Conservation (phyloP, 2,888 invertebrate species). For the Diarsia rubi region DNA sequence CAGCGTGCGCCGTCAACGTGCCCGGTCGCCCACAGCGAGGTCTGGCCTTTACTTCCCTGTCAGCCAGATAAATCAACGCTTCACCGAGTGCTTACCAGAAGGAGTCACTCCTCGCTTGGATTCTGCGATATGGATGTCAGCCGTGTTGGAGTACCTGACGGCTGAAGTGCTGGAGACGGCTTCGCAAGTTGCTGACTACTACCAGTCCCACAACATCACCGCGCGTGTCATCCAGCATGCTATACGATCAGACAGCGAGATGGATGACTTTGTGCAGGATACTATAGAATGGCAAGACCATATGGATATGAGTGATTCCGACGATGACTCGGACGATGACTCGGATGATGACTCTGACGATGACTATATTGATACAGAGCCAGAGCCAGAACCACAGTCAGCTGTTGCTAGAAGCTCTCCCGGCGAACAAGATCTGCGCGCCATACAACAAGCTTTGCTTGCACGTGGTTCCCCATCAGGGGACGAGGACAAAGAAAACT, state of each 20-base stretch:
- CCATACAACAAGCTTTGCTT: background rate
- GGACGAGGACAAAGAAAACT: background rate
- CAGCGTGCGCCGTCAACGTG: constrained; percentile 1
- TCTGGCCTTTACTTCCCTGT: constrained; percentile 16
- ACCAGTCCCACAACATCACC: background rate
- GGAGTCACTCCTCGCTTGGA: too few relatives aligned
- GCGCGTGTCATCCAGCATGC: background rate
- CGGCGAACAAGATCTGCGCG: background rate
- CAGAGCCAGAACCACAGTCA: background rate
- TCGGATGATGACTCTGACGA: background rate
- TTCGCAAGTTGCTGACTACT: rapidly evolving
- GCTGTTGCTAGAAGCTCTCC: too few relatives aligned
- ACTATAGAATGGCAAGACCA: background rate
- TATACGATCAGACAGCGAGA: background rate
- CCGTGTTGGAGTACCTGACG: constrained; percentile 30
- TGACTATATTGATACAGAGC: background rate
- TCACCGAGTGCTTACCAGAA: background rate
- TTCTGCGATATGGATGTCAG: background rate
- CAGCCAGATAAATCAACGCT: background rate
- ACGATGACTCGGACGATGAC: background rate
- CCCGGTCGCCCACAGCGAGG: background rate
- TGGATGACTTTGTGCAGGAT: background rate
- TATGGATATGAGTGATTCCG: background rate
- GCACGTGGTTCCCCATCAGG: too few relatives aligned
- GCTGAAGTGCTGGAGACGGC: background rate